phyloP scores from a whole-genome alignment of 2,797 vertebrate genomes.

The Dicrostonyx torquatus region DNA sequence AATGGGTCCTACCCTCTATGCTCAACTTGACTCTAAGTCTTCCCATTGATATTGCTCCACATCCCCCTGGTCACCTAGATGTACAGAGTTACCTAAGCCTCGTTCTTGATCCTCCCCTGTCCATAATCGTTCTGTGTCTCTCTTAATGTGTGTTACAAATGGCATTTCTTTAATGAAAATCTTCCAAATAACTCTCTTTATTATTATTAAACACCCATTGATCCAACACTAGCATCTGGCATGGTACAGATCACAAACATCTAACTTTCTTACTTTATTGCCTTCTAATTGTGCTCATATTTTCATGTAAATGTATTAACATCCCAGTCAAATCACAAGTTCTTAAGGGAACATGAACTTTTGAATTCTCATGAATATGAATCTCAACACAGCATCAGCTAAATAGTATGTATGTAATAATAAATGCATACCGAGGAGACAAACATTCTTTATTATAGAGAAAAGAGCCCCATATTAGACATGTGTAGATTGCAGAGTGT shows the following conservation, averaged over 20 bases:
- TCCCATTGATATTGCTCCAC: not conserved
- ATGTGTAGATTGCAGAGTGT: not conserved
- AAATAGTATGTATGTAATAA: not conserved
- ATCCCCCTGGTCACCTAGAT: not conserved
- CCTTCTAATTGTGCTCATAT: not conserved
- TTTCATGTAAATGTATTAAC: not conserved
- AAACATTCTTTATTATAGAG: not conserved
- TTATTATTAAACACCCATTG: not conserved
- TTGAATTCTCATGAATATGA: not conserved
- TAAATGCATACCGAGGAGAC: not conserved
- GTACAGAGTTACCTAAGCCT: not conserved
- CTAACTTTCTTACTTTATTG: conserved; percentile 42
- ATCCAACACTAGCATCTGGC: not conserved
- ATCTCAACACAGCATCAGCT: not conserved
- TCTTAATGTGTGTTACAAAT: conserved; percentile 18
- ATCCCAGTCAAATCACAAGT: conserved; percentile 52
- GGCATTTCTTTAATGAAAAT: not conserved
- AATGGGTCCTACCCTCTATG: not conserved
- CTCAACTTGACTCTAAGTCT: conserved; percentile 11
- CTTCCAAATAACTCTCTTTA: conserved; percentile 6
- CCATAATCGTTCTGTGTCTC: not conserved
- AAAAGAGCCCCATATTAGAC: not conserved
- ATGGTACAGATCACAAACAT: not conserved
- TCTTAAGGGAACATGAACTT: not conserved
- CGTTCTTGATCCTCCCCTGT: not conserved